Conservation (phyloP, 2,113 vertebrate species). For the western clawed frog (Xenopus tropicalis) region UCB_Xtro_10.0 CM004443.2:203971501-203972000, state of each 20-base stretch:
- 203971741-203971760: neutral
- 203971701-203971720: neutral
- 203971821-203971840: conserved; percentile 34
- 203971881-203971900: conserved; percentile 31
- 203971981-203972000: neutral
- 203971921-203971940: conserved; percentile 21
- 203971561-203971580: too few relatives aligned
- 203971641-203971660: neutral
- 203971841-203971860: conserved; percentile 17
- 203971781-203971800: conserved; percentile 16
- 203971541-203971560: too few relatives aligned
- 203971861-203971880: conserved; percentile 25
- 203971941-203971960: conserved; percentile 32
- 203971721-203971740: neutral
- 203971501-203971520: too few relatives aligned
- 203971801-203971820: conserved; percentile 27
- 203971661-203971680: neutral
- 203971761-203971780: conserved; percentile 17
- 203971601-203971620: too few relatives aligned
- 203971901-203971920: conserved; percentile 20
- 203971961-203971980: conserved; percentile 19
- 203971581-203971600: too few relatives aligned
- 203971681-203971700: neutral
- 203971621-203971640: neutral
- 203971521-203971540: too few relatives aligned